A percentile compares a stretch with the other conserved stretches of the same genome.
phyloP scores from a whole-genome alignment of 2,888 invertebrate genomes.

The Cryptocephalus primarius region DNA sequence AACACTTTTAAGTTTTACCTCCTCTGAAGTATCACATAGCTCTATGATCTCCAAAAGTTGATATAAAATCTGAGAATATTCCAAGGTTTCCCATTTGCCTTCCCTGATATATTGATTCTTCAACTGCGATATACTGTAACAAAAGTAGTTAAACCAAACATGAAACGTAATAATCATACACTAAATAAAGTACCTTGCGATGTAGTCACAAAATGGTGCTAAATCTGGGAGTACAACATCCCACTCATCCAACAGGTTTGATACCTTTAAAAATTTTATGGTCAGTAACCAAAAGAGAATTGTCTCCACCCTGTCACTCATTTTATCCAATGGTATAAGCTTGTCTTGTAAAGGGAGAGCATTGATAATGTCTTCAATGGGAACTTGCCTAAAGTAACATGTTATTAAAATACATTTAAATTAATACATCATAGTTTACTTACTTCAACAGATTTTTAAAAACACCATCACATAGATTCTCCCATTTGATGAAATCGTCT shows the following conservation, averaged over 20 bases:
- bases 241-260: constrained; percentile 35
- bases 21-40: constrained; percentile 46
- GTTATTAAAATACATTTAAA: too few species aligned
- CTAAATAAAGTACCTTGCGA: constrained; percentile 36
- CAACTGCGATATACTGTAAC: too few species aligned
- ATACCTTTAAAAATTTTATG: constrained; percentile 36
- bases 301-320: constrained; percentile 34
- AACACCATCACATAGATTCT: constrained; percentile 42
- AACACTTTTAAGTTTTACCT: constrained; percentile 32
- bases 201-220: constrained; percentile 42
- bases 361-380: constrained; percentile 30
- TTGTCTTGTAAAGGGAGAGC: constrained; percentile 33
- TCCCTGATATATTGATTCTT: too few species aligned
- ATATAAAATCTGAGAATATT: constrained; percentile 41
- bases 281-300: constrained; percentile 46
- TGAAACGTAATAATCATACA: background rate
- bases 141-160: too few species aligned
- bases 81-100: constrained; percentile 21
- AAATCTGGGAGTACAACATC: constrained; percentile 44
- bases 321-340: constrained; percentile 34
- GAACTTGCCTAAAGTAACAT: constrained; percentile 25
- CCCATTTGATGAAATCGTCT: constrained; percentile 49
- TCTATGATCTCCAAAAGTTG: constrained; percentile 44
- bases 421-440: constrained; percentile 5
- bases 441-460: constrained; percentile 45